A percentile compares a stretch with the other conserved stretches of the same genome.
phyloP scores from a whole-genome alignment of 2,113 vertebrate species.

The Triplophysa dalaica region DNA sequence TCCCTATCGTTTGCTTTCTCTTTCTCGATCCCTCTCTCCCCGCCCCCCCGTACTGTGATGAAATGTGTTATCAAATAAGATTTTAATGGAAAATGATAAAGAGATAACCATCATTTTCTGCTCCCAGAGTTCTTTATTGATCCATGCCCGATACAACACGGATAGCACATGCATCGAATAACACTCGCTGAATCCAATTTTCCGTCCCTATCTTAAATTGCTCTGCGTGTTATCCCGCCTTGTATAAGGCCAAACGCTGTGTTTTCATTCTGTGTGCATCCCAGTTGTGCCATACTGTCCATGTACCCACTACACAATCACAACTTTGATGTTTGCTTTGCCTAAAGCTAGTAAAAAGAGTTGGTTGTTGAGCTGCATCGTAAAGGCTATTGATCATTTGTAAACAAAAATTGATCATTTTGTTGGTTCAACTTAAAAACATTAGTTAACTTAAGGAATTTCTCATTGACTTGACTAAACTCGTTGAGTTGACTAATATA shows the following conservation, averaged over 20 bases:
- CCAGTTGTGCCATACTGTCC: not conserved
- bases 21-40: not conserved
- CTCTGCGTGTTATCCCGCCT: not conserved
- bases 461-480: no score
- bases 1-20: not conserved
- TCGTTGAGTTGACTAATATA: no score
- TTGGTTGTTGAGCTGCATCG: not conserved
- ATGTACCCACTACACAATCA: not conserved
- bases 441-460: no score
- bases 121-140: conserved; percentile 21
- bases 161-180: conserved; percentile 19
- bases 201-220: conserved; percentile 33
- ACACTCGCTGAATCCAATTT: conserved; percentile 19
- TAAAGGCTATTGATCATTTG: no score
- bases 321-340: not conserved
- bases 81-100: conserved; percentile 44
- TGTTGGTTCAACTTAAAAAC: no score
- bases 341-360: not conserved
- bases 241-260: not conserved
- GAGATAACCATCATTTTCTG: conserved; percentile 28
- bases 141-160: conserved; percentile 15
- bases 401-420: no score
- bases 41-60: not conserved
- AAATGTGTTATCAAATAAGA: conserved; percentile 33
- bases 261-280: not conserved